Base-by-base conservation (phyloP, 92 coral and sea anemone genomes). In the Zoanthus sociatus region DNA sequence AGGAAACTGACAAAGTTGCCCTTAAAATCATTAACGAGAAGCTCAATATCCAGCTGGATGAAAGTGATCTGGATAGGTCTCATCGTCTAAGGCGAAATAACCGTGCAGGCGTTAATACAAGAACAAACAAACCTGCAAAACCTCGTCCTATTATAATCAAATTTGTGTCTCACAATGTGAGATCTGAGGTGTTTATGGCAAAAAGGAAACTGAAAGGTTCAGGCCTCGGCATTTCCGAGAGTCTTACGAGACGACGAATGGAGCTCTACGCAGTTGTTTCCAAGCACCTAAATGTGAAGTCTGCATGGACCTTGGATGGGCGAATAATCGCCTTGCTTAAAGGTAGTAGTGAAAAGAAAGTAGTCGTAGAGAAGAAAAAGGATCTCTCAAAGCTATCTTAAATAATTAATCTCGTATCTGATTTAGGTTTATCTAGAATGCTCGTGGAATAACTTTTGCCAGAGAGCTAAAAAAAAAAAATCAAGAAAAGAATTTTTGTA, bases 221-320 rank as follows among this genome's bases (percentile, higher is more conserved):
- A 31, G 78, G 88, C 16, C 70, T 89, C 32, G 67, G 88, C 66
- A 89, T 89, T 18, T 21, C 89, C 32, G 92, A 89, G 37, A 71
- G 82, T 74, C 86, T 89, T 21, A 75, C 82, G 26, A 8, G 51
- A 18, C 14, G 60, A 33, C 56, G 82, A 72, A 64, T 30, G 9
- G 85, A 76, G 78, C 78, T 89, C 33, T 33, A 74, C 50, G 48
- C 46, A 12, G 46, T 44, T 17, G 92, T 77, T 46, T 70, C 63
- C 54, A 12, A 67, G 42, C 60, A 79, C 75, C 46, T 26, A 33
- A 76, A 51, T 45, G 91, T 89, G 44, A 32, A 21, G 64, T 63
- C 91, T 26, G 87, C 76, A 21, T 88, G 91, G 91, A 58, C 91
- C 42, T 32, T 82, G 51, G 88, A 82, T 82, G 91, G 91, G 9